Base-by-base conservation (phyloP, 2,113 vertebrate genomes). In the Seriola quinqueradiata region DNA sequence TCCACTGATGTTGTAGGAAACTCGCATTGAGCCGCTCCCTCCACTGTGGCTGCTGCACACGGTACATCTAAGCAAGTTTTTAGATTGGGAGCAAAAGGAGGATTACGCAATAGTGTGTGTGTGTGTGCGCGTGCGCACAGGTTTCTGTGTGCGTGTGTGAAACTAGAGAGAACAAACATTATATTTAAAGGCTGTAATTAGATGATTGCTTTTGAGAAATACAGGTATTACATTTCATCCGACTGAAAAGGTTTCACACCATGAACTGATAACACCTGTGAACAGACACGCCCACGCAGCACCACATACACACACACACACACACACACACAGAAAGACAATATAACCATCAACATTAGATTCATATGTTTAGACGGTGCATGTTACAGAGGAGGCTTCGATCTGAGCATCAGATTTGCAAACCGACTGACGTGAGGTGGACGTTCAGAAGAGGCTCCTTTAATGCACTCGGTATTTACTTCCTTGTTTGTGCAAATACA, bases 171-270 rank as follows among this genome's bases (percentile, higher is more conserved):
- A 54, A 48, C 16, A 32, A 7, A 16, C 28, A 74, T 81, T 58
- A 28, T 73, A 52, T 73, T 66, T 75, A 77, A 87, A 85, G 77
- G 66, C 77, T 79, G 63, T 63, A 67, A 92, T 89, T 87, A 86
- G 82, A 72, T 83, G 80, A 89, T 87, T 87, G 75, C 70, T 75
- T 81, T 54, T 75, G 75, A 84, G 54, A 84, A 68, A 42, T 59
- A 14, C 38, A 69, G 76, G 90, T 83, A 70, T 92, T 90, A 88
- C 90, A 93, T 93, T 89, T 76, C 89, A 91, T 80, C 87, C 46
- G 8, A 3, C 32, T 81, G 67, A 86, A 79, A 71, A 67, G 38
- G 79, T 80, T 90, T 89, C 82, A 78, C 82, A 84, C 60, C 55
- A 42, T 54, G 66, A 75, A 46, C 42, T 32, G 13, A 6, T 38